Evolutionary conservation across 1,140 invertebrate species (phyloP).

Genomic region (Drosophila ambigua): DNA sequence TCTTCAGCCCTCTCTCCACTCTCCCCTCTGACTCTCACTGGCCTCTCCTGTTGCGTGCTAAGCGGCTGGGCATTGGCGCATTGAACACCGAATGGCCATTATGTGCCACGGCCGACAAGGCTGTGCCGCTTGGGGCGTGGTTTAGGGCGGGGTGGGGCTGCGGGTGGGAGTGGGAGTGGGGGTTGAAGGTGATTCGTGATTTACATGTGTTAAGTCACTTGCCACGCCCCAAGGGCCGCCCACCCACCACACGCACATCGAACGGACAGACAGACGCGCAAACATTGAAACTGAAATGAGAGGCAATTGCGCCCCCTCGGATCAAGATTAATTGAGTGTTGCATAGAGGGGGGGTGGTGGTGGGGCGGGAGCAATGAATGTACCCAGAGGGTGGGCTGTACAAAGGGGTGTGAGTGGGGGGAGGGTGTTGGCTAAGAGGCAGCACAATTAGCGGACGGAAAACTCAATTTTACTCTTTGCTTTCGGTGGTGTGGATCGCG

Average conservation of each 20-base stretch:
- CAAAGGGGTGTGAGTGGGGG: not conserved
- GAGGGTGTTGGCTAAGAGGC: not conserved
- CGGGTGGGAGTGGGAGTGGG: not conserved
- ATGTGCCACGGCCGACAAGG: slow-evolving; percentile 35
- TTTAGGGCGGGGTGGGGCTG: not conserved
- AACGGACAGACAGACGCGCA: too few species aligned
- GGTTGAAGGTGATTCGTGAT: slow-evolving; percentile 21
- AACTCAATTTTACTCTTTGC: not conserved
- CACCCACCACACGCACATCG: too few species aligned
- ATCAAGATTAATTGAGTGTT: too few species aligned
- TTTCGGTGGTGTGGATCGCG: too few species aligned
- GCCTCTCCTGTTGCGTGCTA: slow-evolving; percentile 36
- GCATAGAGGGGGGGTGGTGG: too few species aligned
- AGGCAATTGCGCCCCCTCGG: too few species aligned
- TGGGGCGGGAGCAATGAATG: too few species aligned
- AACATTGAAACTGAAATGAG: too few species aligned
- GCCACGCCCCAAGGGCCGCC: not conserved
- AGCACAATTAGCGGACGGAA: not conserved
- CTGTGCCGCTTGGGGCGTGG: not conserved
- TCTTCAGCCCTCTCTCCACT: too few species aligned
- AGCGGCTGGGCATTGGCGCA: slow-evolving; percentile 42
- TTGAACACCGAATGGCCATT: slow-evolving; percentile 71
- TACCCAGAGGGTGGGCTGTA: too few species aligned
- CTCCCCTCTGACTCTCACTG: not conserved
- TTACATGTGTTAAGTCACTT: slow-evolving; percentile 26